These are phyloP conservation scores for Poeciliopsis paucimaculata DNA, from an alignment of 2,797 vertebrate genomes.

Conservation along the genomic window DNA sequence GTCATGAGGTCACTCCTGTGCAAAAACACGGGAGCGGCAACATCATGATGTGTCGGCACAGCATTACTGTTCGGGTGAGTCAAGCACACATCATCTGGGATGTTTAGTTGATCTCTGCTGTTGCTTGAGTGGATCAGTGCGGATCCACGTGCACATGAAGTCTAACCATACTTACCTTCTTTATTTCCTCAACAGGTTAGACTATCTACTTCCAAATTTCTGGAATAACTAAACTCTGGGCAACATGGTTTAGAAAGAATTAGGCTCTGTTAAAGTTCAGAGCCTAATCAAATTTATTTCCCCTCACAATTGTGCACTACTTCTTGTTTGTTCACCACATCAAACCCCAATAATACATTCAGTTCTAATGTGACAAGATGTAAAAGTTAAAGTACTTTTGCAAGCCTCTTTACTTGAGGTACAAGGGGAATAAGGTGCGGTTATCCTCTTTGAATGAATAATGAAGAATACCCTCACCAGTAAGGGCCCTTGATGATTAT, in stretches of 20 bases:
- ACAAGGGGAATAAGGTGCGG: slow-evolving; percentile 11
- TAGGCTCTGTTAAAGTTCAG: neutral
- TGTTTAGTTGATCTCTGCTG: too few species aligned
- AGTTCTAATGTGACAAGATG: neutral
- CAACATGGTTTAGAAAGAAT: neutral
- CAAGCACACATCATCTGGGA: too few species aligned
- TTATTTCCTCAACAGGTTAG: too few species aligned
- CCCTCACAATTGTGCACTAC: neutral
- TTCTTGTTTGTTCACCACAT: neutral
- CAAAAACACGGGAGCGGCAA: neutral
- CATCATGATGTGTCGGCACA: neutral
- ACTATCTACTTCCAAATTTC: too few species aligned
- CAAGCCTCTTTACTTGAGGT: neutral
- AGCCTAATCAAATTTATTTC: neutral
- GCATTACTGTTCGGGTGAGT: neutral
- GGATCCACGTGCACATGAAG: too few species aligned
- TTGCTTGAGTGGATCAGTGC: too few species aligned
- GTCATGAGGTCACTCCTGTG: neutral
- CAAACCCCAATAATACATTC: neutral
- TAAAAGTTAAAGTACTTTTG: neutral
- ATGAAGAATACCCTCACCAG: slow-evolving; percentile 3
- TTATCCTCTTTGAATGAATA: slow-evolving; percentile 17
- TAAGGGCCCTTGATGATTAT: slow-evolving; percentile 37
- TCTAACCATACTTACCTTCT: too few species aligned
- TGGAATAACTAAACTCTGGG: too few species aligned